Evolutionary conservation across 2,797 vertebrate genomes (phyloP).

Genomic region (Chanos chanos): DNA sequence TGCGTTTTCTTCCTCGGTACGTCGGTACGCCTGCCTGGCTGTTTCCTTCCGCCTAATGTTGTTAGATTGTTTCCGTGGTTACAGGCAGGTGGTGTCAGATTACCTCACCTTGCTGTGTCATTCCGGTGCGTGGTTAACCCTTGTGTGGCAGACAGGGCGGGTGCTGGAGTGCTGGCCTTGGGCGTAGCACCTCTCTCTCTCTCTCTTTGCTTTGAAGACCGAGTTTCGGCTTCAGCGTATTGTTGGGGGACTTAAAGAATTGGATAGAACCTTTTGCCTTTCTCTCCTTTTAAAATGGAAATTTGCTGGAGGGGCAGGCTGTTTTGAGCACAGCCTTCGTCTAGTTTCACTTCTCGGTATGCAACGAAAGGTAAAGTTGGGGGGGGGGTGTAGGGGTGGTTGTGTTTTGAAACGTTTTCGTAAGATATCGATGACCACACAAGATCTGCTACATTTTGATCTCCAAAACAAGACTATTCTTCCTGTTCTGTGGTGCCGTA

Average conservation of each 20-base stretch:
- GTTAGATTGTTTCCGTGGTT: constrained; percentile 62
- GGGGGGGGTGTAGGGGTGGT: too few relatives aligned
- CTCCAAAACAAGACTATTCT: not conserved
- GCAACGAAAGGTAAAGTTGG: too few relatives aligned
- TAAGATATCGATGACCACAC: too few relatives aligned
- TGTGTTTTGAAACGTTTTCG: too few relatives aligned
- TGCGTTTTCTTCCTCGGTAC: constrained; percentile 44
- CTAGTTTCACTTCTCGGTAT: too few relatives aligned
- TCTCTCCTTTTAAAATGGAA: too few relatives aligned
- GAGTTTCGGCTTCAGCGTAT: too few relatives aligned
- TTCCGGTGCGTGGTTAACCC: constrained; percentile 61
- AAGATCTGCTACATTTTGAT: too few relatives aligned
- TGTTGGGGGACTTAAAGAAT: too few relatives aligned
- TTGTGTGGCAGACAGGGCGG: constrained; percentile 42
- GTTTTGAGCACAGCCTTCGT: too few relatives aligned
- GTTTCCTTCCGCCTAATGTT: constrained; percentile 49
- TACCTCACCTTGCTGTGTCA: constrained; percentile 68
- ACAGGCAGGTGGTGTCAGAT: constrained; percentile 68
- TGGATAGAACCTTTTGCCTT: too few relatives aligned
- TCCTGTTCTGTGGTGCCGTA: not conserved
- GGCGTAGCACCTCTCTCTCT: constrained; percentile 42
- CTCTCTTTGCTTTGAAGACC: not conserved
- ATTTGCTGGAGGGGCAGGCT: too few relatives aligned
- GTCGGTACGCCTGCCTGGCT: constrained; percentile 49
- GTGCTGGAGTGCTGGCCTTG: constrained; percentile 40